Evolutionary conservation across 2,113 vertebrate species (phyloP).

Genomic region (Neodon shergylaensis): DNA sequence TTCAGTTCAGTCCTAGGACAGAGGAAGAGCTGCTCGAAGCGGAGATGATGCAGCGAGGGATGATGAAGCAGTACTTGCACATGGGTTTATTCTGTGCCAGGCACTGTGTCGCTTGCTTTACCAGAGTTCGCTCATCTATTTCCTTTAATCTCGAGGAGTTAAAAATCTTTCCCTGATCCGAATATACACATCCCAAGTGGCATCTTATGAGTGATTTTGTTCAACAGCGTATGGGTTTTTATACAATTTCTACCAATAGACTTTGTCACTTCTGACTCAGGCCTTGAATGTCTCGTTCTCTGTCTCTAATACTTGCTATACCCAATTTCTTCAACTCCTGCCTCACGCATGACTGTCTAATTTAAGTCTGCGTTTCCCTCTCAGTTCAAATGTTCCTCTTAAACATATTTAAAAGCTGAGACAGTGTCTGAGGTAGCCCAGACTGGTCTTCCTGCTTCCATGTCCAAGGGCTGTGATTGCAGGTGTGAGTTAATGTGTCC

Average conservation of each 20-base stretch:
- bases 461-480: not conserved
- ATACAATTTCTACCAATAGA: not conserved
- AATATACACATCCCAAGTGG: not conserved
- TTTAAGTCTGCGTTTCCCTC: not conserved
- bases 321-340: not conserved
- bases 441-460: not conserved
- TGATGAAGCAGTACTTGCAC: not conserved
- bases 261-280: not conserved
- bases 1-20: too few species aligned
- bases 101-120: not conserved
- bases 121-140: not conserved
- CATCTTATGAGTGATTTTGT: not conserved
- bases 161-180: not conserved
- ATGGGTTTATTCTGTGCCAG: not conserved
- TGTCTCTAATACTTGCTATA: not conserved
- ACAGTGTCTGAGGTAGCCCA: not conserved
- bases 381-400: not conserved
- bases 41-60: not conserved
- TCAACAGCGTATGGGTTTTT: not conserved
- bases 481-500: not conserved
- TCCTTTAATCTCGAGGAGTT: not conserved
- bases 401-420: not conserved
- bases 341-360: not conserved
- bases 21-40: not conserved
- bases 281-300: not conserved